Evolutionary conservation across 2,797 vertebrate genomes (phyloP).

Genomic region (Pseudomugil gertrudae): DNA sequence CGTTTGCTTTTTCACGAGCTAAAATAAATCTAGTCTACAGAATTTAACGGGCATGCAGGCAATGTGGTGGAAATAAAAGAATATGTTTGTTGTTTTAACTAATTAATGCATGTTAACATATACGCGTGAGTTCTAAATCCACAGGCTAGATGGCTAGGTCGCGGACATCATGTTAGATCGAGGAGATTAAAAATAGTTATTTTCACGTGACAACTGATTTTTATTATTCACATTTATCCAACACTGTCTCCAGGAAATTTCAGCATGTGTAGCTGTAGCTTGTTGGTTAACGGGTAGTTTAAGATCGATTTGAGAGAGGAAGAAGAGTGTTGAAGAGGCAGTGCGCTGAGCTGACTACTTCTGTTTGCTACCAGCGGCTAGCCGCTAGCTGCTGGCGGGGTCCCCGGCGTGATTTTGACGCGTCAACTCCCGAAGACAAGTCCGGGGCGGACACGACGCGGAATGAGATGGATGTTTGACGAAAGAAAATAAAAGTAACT

Average conservation of each 20-base stretch:
- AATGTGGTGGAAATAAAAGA: slow-evolving; percentile 16
- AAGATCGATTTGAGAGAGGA: slow-evolving; percentile 14
- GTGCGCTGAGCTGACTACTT: slow-evolving; percentile 54
- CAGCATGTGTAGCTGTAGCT: slow-evolving; percentile 15
- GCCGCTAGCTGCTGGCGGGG: slow-evolving; percentile 79
- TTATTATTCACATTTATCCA: slow-evolving; percentile 33
- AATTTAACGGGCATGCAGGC: slow-evolving; percentile 39
- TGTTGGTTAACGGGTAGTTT: slow-evolving; percentile 27
- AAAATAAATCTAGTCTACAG: slow-evolving; percentile 25
- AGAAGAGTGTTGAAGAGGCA: slow-evolving; percentile 1
- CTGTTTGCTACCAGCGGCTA: slow-evolving; percentile 70
- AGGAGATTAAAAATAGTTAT: slow-evolving; percentile 43
- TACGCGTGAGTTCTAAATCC: slow-evolving; percentile 70
- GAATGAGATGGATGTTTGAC: slow-evolving; percentile 81
- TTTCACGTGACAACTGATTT: slow-evolving; percentile 39
- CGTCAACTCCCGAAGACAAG: slow-evolving; percentile 81
- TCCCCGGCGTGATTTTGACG: slow-evolving; percentile 86
- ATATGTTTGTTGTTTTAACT: slow-evolving; percentile 40
- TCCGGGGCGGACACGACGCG: slow-evolving; percentile 77
- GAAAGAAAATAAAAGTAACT: slow-evolving; percentile 84
- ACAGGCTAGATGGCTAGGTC: slow-evolving; percentile 64
- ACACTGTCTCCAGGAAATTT: slow-evolving; percentile 8
- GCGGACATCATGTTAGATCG: slow-evolving; percentile 68
- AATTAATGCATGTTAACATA: slow-evolving; percentile 55
- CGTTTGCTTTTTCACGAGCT: slow-evolving; percentile 49